Evolutionary conservation across 2,888 invertebrate species (phyloP).

Genomic region (Sisyra terminalis): DNA sequence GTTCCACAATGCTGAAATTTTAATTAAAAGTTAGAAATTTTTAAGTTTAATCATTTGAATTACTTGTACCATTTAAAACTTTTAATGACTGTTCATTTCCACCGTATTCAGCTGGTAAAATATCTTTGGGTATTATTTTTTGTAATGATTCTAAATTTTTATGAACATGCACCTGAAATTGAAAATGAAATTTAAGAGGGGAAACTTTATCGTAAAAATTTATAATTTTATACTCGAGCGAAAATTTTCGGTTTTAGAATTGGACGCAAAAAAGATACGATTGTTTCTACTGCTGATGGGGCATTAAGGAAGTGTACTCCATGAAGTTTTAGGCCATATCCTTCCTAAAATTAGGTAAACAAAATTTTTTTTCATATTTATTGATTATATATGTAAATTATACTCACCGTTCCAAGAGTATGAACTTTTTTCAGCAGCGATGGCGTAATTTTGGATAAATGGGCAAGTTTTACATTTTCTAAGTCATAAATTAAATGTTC

Average conservation of each 20-base stretch:
- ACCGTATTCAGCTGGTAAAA: not conserved
- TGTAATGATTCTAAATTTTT: not conserved
- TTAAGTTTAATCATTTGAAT: not conserved
- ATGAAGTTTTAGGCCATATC: not conserved
- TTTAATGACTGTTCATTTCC: not conserved
- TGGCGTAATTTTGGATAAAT: constrained; percentile 1
- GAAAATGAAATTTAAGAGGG: not conserved
- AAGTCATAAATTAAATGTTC: not conserved
- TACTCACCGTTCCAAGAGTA: not conserved
- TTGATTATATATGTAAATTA: not conserved
- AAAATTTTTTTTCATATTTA: no score
- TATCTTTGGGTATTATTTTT: not conserved
- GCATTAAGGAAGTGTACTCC: not conserved
- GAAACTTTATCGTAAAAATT: not conserved
- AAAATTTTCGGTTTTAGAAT: constrained; percentile 2
- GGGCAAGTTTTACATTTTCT: not conserved
- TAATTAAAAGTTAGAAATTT: not conserved
- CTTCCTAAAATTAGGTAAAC: not conserved
- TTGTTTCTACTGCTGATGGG: not conserved
- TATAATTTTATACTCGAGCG: not conserved
- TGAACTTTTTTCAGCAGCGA: not conserved
- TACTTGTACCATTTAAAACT: not conserved
- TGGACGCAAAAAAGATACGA: not conserved
- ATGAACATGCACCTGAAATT: not conserved
- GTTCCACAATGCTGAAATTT: not conserved